These are phyloP conservation scores for Ochotona curzoniae DNA, from an alignment of 2,113 vertebrate species.

Conservation along the genomic window DNA sequence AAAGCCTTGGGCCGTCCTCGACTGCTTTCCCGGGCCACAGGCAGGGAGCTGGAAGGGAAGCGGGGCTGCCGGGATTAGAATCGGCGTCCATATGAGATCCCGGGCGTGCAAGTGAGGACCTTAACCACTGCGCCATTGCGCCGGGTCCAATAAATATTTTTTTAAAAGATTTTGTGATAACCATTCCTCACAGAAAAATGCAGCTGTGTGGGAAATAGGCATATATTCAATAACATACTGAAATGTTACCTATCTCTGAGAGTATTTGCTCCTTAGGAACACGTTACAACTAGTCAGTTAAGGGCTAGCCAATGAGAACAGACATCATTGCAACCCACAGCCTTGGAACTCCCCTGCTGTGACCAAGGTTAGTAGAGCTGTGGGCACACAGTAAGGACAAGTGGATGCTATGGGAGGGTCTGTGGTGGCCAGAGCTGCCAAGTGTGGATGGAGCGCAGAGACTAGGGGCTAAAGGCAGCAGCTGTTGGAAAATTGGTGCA, in stretches of 20 bases:
- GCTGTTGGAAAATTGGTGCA: neutral
- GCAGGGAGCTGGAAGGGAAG: too few relatives aligned
- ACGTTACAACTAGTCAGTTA: neutral
- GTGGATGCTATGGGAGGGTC: too few relatives aligned
- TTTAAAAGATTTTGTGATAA: neutral
- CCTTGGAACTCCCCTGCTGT: fast-evolving
- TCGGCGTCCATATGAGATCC: too few relatives aligned
- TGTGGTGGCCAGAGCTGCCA: neutral
- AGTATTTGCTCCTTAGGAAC: neutral
- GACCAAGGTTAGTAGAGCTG: neutral
- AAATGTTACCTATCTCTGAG: neutral
- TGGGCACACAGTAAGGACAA: fast-evolving
- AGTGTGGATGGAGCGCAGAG: fast-evolving
- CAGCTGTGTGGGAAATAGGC: neutral
- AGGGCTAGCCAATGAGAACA: neutral
- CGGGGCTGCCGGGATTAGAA: too few relatives aligned
- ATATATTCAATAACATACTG: neutral
- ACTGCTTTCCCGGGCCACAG: too few relatives aligned
- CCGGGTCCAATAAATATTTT: too few relatives aligned
- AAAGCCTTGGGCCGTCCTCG: too few relatives aligned
- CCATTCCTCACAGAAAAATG: neutral
- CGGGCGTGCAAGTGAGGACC: too few relatives aligned
- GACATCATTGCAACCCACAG: neutral
- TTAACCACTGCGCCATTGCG: too few relatives aligned
- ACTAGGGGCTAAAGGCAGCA: neutral